Conservation (phyloP, 2,797 vertebrate genomes). For the Austrolebias charrua region DNA sequence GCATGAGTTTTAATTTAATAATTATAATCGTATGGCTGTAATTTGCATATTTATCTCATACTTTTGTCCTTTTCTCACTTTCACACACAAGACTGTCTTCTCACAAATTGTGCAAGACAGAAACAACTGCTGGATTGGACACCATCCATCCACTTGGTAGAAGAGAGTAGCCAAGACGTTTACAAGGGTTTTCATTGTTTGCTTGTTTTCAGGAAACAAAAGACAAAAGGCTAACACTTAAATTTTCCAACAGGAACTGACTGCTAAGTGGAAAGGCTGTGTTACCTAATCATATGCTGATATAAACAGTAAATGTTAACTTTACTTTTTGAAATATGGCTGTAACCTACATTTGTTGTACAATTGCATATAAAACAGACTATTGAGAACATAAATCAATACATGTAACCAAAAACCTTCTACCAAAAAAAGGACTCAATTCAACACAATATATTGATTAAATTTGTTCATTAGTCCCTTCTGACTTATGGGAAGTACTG, state of each 20-base stretch:
- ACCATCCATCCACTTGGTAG: not conserved
- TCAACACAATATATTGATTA: too few relatives aligned
- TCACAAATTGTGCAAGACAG: not conserved
- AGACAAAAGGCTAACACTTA: not conserved
- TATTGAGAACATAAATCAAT: too few relatives aligned
- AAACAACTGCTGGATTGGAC: not conserved
- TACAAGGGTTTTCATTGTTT: not conserved
- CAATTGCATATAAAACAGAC: too few relatives aligned
- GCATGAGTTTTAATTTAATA: not conserved
- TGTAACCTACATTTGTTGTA: too few relatives aligned
- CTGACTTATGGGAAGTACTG: too few relatives aligned
- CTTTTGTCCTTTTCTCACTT: not conserved
- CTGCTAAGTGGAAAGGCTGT: not conserved
- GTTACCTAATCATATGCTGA: too few relatives aligned
- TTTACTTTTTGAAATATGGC: too few relatives aligned
- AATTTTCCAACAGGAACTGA: not conserved
- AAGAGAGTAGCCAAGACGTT: not conserved
- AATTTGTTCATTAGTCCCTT: too few relatives aligned
- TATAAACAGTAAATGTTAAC: too few relatives aligned
- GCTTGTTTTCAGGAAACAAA: conserved; percentile 1
- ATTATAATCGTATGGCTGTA: not conserved
- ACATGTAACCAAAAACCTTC: too few relatives aligned
- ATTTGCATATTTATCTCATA: not conserved
- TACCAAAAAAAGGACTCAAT: too few relatives aligned
- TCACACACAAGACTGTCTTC: not conserved